Evolutionary conservation across 92 coral and sea anemone genomes (phyloP).

Genomic region (Epizoanthus stellaris): DNA sequence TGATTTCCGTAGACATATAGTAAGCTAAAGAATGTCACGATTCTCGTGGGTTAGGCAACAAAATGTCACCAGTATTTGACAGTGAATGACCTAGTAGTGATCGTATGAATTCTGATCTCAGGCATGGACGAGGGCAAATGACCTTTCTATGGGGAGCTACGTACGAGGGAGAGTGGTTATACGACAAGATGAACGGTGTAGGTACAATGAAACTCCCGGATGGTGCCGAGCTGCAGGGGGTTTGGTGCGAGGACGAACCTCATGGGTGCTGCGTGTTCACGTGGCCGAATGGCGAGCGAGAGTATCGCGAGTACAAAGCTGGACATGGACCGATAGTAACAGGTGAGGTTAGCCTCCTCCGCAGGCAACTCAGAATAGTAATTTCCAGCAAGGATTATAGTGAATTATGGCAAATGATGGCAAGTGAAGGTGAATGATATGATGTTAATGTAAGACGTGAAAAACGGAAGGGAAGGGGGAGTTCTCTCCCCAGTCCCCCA

Average conservation of each 20-base stretch:
- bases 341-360: too few species aligned
- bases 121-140: conserved; percentile 81
- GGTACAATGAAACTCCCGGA: conserved; percentile 76
- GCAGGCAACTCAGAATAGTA: too few species aligned
- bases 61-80: too few species aligned
- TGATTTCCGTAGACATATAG: too few species aligned
- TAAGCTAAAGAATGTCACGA: too few species aligned
- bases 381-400: too few species aligned
- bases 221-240: conserved; percentile 75
- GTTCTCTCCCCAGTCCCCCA: too few species aligned
- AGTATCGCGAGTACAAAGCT: conserved; percentile 69
- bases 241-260: conserved; percentile 70
- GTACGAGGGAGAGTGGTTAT: conserved; percentile 84
- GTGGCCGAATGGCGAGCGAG: conserved; percentile 81
- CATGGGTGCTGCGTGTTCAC: conserved; percentile 79
- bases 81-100: not conserved
- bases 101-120: conserved; percentile 1
- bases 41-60: too few species aligned
- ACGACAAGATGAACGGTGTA: conserved; percentile 71
- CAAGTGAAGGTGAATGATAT: too few species aligned
- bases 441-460: too few species aligned
- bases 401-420: too few species aligned
- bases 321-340: conserved; percentile 1
- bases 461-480: too few species aligned
- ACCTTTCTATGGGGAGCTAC: conserved; percentile 65